phyloP scores from a whole-genome alignment of 2,797 vertebrate genomes.

The Ctenosaura bakeri region DNA sequence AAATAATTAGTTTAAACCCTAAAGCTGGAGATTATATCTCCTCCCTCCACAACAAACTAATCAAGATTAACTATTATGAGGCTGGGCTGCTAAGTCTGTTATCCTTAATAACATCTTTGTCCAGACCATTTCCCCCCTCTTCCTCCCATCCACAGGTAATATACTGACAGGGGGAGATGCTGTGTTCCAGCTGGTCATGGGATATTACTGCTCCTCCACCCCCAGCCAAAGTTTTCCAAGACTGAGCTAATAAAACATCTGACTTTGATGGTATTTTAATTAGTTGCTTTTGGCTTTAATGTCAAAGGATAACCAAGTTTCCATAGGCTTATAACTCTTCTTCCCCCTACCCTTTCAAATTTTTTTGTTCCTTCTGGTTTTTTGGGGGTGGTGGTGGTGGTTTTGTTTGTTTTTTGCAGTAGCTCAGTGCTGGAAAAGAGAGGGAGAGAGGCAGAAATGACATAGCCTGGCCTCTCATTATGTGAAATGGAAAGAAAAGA shows the following conservation, averaged over 20 bases:
- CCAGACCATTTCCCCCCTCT: neutral
- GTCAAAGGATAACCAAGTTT: conserved; percentile 66
- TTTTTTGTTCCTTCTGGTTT: conserved; percentile 11
- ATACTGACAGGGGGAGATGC: neutral
- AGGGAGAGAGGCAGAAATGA: conserved; percentile 7
- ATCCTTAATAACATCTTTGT: neutral
- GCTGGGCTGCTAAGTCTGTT: neutral
- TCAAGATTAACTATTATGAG: neutral
- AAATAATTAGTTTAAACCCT: conserved; percentile 1
- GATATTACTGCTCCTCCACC: conserved; percentile 27
- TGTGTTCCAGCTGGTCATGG: neutral
- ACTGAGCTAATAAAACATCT: conserved; percentile 47
- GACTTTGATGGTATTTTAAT: conserved; percentile 74
- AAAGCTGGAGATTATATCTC: conserved; percentile 1
- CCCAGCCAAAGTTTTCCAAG: neutral
- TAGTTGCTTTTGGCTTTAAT: conserved; percentile 67
- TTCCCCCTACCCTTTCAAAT: neutral
- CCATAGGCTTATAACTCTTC: conserved; percentile 58
- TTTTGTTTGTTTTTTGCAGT: neutral
- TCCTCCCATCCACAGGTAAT: conserved; percentile 1
- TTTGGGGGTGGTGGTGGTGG: too few relatives aligned
- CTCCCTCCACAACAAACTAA: neutral
- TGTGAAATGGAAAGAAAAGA: conserved; percentile 43
- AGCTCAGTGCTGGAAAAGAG: neutral
- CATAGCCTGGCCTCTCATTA: neutral